These are phyloP conservation scores for Microcebus tavaratra DNA, from an alignment of 2,113 vertebrate species.

Conservation along the genomic window DNA sequence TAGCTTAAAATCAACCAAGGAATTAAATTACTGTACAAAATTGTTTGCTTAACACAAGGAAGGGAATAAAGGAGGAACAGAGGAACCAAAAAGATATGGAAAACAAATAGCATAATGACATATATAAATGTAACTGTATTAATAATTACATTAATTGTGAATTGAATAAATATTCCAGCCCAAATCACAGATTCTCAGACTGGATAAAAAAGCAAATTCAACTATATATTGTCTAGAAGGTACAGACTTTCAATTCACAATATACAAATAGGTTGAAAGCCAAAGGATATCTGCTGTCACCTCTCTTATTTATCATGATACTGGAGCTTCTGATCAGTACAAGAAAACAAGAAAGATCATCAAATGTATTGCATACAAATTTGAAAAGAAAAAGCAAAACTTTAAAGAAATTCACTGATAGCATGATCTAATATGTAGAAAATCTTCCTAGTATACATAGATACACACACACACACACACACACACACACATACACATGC, in stretches of 20 bases:
- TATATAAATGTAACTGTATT: background rate
- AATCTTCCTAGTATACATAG: background rate
- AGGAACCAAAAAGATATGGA: background rate
- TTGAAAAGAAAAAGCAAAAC: background rate
- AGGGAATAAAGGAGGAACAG: background rate
- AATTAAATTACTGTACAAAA: constrained; percentile 15
- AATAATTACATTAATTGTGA: background rate
- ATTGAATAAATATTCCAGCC: constrained; percentile 1
- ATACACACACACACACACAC: background rate
- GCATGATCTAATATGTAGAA: background rate
- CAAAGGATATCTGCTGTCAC: background rate
- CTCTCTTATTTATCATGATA: background rate
- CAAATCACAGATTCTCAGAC: background rate
- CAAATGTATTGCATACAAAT: background rate
- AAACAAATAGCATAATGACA: constrained; percentile 25
- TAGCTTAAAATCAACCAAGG: background rate
- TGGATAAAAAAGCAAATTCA: background rate
- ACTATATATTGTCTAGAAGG: background rate
- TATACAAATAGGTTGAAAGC: background rate
- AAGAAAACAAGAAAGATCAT: background rate
- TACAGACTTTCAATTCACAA: background rate
- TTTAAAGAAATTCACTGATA: background rate
- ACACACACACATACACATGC: background rate
- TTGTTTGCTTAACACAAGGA: constrained; percentile 12
- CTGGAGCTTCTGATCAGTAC: background rate